Conservation (phyloP, 2,888 invertebrate species). For the Scrobipalpa atriplicella region DNA sequence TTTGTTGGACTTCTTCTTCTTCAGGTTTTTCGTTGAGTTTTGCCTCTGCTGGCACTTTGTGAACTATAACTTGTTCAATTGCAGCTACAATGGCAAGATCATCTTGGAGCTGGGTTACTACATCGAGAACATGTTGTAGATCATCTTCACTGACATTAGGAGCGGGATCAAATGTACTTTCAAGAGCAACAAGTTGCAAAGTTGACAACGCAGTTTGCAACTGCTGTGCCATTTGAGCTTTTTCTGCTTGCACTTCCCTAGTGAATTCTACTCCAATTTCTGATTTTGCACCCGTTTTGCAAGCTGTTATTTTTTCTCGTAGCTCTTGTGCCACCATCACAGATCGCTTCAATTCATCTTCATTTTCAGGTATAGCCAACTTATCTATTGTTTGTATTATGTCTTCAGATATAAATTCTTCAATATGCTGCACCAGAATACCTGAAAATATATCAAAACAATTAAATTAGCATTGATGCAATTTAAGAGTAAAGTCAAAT, state of each 20-base stretch:
- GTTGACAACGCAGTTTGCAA: constrained; percentile 19
- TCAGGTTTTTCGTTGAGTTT: background rate
- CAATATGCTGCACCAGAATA: constrained; percentile 31
- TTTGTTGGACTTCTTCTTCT: background rate
- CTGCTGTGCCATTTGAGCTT: constrained; percentile 23
- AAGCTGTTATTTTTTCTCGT: constrained; percentile 25
- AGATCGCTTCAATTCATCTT: constrained; percentile 30
- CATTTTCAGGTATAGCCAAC: constrained; percentile 25
- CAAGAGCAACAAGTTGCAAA: constrained; percentile 21
- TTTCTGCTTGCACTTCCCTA: constrained; percentile 6
- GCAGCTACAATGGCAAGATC: constrained; percentile 20
- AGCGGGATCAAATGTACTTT: constrained; percentile 14
- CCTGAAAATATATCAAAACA: constrained; percentile 30
- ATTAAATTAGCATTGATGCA: background rate
- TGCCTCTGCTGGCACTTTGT: constrained; percentile 3
- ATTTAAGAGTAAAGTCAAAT: background rate
- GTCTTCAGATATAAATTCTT: constrained; percentile 32
- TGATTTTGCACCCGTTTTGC: background rate
- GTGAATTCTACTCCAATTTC: constrained; percentile 5
- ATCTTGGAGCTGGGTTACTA: constrained; percentile 24
- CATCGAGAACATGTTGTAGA: constrained; percentile 9
- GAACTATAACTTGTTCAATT: constrained; percentile 7
- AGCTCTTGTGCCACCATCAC: constrained; percentile 32
- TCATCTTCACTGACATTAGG: constrained; percentile 19
- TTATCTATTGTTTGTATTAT: constrained; percentile 25